Evolutionary conservation across 2,888 invertebrate genomes (phyloP), one percentile per base, ranked within the genome.

Genomic region (Pheosia tremula): DNA sequence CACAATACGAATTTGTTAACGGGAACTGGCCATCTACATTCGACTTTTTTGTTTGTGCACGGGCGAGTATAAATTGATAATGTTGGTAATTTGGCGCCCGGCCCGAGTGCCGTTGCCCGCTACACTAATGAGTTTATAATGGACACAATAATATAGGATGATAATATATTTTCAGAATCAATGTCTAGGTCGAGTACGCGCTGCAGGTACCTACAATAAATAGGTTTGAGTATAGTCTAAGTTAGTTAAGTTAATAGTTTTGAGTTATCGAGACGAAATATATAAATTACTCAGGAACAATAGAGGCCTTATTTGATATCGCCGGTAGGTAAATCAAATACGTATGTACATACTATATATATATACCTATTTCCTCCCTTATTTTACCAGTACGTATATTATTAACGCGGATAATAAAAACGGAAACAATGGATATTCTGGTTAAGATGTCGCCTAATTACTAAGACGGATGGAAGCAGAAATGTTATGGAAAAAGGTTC

Each of bases 1-100:
- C 93, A 93, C 93, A 93, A 93, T 93, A 89, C 91, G 89, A 92
- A 90, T 91, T 88, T 91, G 90, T 90, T 93, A 93, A 93, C 93
- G 92, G 92, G 91, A 91, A 91, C 86, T 82, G 84, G 87, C 88
- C 90, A 89, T 90, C 90, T 89, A 90, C 88, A 88, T 88, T 90
- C 87, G 82, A 85, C 85, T 92, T 93, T 92, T 93, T 93, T 93
- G 89, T 93, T 91, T 93, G 89, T 92, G 90, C 86, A 88, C 88
- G 85, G 83, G 85, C 86, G 80, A 84, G 88, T 87, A 90, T 91
- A 93, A 92, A 91, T 92, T 93, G 92, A 92, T 93, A 93, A 93
- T 93, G 91, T 87, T 87, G 91, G 93, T 93, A 93, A 93, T 93
- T 93, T 93, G 90, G 91, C 89, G 91, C 82, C 87, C 87, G 85